Evolutionary conservation across 2,888 invertebrate species (phyloP).

Genomic region (Philonicus albiceps): DNA sequence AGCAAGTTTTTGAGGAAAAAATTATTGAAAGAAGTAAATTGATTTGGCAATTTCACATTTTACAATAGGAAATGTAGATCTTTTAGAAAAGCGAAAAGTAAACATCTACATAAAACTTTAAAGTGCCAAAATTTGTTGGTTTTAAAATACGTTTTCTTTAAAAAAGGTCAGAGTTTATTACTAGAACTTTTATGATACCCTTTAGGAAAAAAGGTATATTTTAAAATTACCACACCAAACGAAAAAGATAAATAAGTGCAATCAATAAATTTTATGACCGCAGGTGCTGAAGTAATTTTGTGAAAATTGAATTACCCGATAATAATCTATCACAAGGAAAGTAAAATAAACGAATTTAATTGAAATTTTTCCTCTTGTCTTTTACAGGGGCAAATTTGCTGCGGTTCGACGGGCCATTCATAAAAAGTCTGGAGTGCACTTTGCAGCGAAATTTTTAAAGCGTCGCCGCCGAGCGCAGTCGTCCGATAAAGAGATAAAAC

Average conservation of each 20-base stretch:
- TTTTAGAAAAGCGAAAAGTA: not conserved
- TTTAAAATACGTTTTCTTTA: too few species aligned
- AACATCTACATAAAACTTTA: not conserved
- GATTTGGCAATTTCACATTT: too few species aligned
- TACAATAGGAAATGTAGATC: too few species aligned
- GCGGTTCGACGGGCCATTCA: constrained; percentile 91
- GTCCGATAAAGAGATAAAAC: constrained; percentile 86
- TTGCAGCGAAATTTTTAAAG: constrained; percentile 96
- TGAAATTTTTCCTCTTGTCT: constrained; percentile 42
- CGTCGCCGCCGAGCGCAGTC: constrained; percentile 87
- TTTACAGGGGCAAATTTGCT: constrained; percentile 95
- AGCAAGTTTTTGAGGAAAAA: too few species aligned
- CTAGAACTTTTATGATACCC: not conserved
- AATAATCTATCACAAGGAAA: not conserved
- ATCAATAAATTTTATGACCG: not conserved
- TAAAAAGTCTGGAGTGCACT: constrained; percentile 84
- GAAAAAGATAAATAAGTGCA: not conserved
- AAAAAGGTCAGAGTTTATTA: too few species aligned
- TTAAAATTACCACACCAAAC: not conserved
- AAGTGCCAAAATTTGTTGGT: not conserved
- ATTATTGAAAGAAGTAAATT: too few species aligned
- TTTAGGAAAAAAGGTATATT: not conserved
- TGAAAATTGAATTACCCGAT: not conserved
- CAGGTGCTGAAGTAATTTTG: not conserved
- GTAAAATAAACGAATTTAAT: not conserved